A percentile compares a stretch with the other conserved stretches of the same genome.
phyloP scores from a whole-genome alignment of 2,797 vertebrate species.

The Dipus sagitta region DNA sequence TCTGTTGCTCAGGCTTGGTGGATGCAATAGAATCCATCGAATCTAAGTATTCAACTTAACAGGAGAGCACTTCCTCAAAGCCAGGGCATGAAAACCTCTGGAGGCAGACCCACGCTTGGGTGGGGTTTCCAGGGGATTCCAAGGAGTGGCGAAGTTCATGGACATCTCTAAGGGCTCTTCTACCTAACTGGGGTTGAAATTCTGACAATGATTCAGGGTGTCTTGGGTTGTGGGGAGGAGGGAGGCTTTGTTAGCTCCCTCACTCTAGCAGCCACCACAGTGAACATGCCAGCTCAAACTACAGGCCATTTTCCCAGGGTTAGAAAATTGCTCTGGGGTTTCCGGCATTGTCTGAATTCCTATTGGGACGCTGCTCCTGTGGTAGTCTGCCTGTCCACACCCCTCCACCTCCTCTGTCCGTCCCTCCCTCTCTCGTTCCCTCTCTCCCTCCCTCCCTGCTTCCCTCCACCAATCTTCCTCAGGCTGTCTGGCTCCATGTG shows the following conservation, averaged over 20 bases:
- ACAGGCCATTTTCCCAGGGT: slow-evolving; percentile 66
- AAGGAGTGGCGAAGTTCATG: not conserved
- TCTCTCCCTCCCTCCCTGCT: not conserved
- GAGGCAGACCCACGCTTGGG: not conserved
- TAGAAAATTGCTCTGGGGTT: slow-evolving; percentile 79
- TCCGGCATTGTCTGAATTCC: slow-evolving; percentile 82
- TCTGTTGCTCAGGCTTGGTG: too few species aligned
- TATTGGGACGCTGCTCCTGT: slow-evolving; percentile 66
- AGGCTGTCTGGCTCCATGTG: slow-evolving; percentile 4
- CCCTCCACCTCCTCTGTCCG: not conserved
- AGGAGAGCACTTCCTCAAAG: not conserved
- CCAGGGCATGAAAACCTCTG: not conserved
- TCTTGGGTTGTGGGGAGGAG: not conserved
- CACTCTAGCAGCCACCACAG: not conserved
- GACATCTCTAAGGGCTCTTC: not conserved
- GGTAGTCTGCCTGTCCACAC: slow-evolving; percentile 75
- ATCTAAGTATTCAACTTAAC: not conserved
- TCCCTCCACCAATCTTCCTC: not conserved
- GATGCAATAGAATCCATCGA: not conserved
- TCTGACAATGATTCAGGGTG: not conserved
- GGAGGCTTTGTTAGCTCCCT: not conserved
- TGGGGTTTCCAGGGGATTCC: not conserved
- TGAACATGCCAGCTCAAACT: slow-evolving; percentile 43
- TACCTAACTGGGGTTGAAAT: not conserved
- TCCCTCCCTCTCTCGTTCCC: not conserved